Evolutionary conservation across 2,113 vertebrate species (phyloP), one percentile per base, ranked within the genome.

Genomic region (Budorcas taxicolor): DNA sequence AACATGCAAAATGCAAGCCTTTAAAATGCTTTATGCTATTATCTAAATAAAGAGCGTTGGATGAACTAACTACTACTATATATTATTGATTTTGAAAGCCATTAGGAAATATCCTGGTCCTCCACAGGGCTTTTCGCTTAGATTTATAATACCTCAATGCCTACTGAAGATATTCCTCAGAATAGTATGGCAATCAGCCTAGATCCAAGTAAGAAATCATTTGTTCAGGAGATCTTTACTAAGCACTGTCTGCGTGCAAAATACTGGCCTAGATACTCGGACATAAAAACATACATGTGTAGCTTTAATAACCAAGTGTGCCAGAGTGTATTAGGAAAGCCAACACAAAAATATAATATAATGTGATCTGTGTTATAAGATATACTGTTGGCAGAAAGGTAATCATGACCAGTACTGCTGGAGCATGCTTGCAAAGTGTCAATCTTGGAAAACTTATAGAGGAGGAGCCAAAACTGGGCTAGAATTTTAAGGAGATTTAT

Each of bases 271-370:
- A 92, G 23, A 55, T 33, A 29, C 8, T n/a, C 6, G 8, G 29
- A 40, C n/a, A 64, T 5, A 57, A 25, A 9, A 31, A 33, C 11
- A 7, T 25, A 43, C 17, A 21, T 4, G 13, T 50, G 15, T 78
- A 15, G 15, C 6, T 92, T 91, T 53, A 84, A 55, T 62, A 80
- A 83, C 16, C 50, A 71, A 80, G 7, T 60, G 31, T n/a, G n/a
- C 88, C 16, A 21, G 31, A 36, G 31, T 86, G 80, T 96, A 11
- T 31, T 62, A 74, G 31, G 16, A 95, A 87, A 85, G 64, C 45
- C 5, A 84, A 33, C 23, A 33, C 17, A 29, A 71, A 83, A 81
- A 23, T 57, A 67, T 23, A 90, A n/a, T 40, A 21, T 25, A 21
- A 25, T 53, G 27, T 29, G 36, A 31, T 82, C 13, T 21, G 6